A percentile compares a stretch with the other conserved stretches of the same genome.
Evolutionary conservation across 2,113 vertebrate genomes (phyloP).

Genomic region (Ammodytes marinus): DNA sequence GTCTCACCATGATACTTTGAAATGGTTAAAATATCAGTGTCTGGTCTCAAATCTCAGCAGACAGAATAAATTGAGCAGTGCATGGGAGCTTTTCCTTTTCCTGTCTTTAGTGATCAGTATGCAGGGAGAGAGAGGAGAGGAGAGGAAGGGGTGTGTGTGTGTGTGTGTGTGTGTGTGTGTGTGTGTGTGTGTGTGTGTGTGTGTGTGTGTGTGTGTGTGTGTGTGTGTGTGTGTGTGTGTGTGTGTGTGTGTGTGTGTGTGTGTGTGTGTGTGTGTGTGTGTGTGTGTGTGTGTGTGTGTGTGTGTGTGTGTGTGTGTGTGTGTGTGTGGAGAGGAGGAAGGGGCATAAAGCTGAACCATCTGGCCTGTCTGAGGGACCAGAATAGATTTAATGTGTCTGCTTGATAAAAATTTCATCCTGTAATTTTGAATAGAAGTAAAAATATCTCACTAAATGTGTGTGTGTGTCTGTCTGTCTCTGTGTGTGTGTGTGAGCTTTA

Average conservation of each 20-base stretch:
- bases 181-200: too few species aligned
- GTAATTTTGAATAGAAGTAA: neutral
- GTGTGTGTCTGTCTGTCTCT: too few species aligned
- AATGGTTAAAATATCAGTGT: neutral
- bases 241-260: too few species aligned
- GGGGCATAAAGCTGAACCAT: neutral
- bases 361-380: neutral
- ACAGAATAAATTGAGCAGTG: conserved; percentile 24
- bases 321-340: too few species aligned
- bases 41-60: neutral
- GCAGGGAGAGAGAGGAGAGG: conserved; percentile 29
- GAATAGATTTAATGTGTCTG: neutral
- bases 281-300: too few species aligned
- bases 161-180: too few species aligned
- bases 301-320: too few species aligned
- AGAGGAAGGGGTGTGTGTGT: neutral
- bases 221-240: too few species aligned
- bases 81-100: conserved; percentile 40
- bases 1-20: too few species aligned
- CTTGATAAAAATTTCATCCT: neutral
- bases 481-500: neutral
- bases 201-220: too few species aligned
- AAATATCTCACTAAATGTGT: neutral
- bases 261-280: too few species aligned
- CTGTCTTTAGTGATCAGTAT: conserved; percentile 38